phyloP scores from a whole-genome alignment of 1,140 invertebrate genomes.

The Chironomus tepperi region DNA sequence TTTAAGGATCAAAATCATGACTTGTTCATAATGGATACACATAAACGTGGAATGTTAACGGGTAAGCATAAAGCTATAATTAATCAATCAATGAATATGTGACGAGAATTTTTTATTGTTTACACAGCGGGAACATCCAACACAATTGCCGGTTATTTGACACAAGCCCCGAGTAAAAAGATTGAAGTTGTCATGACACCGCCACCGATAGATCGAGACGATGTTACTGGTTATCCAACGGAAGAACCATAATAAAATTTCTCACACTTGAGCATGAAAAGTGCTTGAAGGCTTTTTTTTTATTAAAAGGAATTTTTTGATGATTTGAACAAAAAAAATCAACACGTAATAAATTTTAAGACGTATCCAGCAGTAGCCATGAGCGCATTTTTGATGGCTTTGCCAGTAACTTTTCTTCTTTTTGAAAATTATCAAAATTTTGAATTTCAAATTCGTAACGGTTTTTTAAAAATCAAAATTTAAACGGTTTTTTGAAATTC shows the following conservation, averaged over 20 bases:
- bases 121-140: constrained; percentile 48
- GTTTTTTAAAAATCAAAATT: too few species aligned
- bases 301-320: too few species aligned
- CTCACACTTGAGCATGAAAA: too few species aligned
- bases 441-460: too few species aligned
- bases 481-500: too few species aligned
- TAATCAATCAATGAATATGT: not conserved
- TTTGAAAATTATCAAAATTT: too few species aligned
- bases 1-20: constrained; percentile 97
- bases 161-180: constrained; percentile 61
- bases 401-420: too few species aligned
- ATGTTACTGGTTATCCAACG: constrained; percentile 26
- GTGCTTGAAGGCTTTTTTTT: too few species aligned
- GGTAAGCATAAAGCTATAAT: constrained; percentile 43
- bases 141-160: constrained; percentile 70
- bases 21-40: constrained; percentile 77
- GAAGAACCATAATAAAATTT: not conserved
- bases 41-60: constrained; percentile 58
- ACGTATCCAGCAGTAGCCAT: too few species aligned
- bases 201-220: constrained; percentile 65
- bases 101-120: constrained; percentile 27
- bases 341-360: too few species aligned
- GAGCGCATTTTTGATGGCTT: too few species aligned
- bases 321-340: too few species aligned
- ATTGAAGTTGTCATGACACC: constrained; percentile 63